Percentiles rank a stretch among this genome's conserved stretches.
Evolutionary conservation across 2,888 invertebrate genomes (phyloP).

Genomic region (Rotaria sp.): DNA sequence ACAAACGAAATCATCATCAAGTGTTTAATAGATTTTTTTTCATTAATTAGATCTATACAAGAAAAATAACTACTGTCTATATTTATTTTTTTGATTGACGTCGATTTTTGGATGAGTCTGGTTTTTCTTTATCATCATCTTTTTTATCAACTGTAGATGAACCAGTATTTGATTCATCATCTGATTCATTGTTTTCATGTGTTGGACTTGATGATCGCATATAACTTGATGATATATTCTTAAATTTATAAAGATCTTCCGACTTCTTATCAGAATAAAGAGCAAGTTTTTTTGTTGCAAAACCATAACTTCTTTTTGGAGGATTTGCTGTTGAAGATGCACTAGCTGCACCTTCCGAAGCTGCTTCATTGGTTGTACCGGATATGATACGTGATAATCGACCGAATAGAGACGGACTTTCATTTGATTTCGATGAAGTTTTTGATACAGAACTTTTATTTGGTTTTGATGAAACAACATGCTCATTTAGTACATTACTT

Average conservation of each 20-base stretch:
- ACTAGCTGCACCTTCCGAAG: not conserved
- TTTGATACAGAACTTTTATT: not conserved
- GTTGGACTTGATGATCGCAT: not conserved
- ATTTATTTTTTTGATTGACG: not conserved
- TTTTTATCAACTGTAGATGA: not conserved
- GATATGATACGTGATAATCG: not conserved
- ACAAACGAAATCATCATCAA: too few species aligned
- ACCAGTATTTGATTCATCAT: not conserved
- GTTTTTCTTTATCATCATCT: not conserved
- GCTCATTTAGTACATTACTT: not conserved
- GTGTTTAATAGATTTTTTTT: too few species aligned
- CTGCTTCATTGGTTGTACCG: not conserved
- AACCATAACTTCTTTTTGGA: not conserved
- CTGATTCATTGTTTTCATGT: not conserved
- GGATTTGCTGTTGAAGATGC: not conserved
- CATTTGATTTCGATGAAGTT: not conserved
- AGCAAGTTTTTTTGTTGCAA: not conserved
- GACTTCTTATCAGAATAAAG: not conserved
- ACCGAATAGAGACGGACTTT: not conserved
- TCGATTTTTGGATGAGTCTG: not conserved
- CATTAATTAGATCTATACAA: too few species aligned
- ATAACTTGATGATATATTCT: not conserved
- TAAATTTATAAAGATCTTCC: not conserved
- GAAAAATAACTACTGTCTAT: too few species aligned
- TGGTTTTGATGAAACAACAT: not conserved